These are phyloP conservation scores for Ibidorhyncha struthersii DNA, from an alignment of 2,113 vertebrate genomes.

Conservation along the genomic window DNA sequence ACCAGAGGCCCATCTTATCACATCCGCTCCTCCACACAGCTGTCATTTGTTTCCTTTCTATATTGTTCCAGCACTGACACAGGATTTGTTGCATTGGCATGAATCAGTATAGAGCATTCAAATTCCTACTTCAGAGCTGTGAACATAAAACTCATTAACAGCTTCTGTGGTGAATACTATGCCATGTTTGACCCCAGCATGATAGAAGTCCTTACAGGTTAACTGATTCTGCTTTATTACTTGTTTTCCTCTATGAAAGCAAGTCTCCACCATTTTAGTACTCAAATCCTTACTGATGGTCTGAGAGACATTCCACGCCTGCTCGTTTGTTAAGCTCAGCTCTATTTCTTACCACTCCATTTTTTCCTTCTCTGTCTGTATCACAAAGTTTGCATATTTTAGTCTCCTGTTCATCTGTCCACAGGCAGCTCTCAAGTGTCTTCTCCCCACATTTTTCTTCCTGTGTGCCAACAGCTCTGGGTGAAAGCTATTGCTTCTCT, in stretches of 20 bases:
- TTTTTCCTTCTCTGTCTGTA: background rate
- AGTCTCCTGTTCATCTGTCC: background rate
- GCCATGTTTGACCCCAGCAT: background rate
- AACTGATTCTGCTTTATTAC: background rate
- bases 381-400: background rate
- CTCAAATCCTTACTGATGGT: background rate
- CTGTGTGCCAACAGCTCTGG: background rate
- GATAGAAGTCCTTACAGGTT: background rate
- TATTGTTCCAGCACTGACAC: background rate
- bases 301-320: background rate
- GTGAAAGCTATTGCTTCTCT: background rate
- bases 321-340: background rate
- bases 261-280: background rate
- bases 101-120: background rate
- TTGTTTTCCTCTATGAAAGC: background rate
- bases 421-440: background rate
- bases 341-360: background rate
- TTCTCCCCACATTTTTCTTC: background rate
- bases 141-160: background rate
- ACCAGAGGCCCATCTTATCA: background rate
- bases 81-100: background rate
- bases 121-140: background rate
- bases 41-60: conserved; percentile 10
- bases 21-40: conserved; percentile 25
- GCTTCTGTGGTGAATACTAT: background rate